A percentile compares a stretch with the other conserved stretches of the same genome.
Evolutionary conservation across 2,888 invertebrate species (phyloP).

Genomic region (Polymixis flavicincta): DNA sequence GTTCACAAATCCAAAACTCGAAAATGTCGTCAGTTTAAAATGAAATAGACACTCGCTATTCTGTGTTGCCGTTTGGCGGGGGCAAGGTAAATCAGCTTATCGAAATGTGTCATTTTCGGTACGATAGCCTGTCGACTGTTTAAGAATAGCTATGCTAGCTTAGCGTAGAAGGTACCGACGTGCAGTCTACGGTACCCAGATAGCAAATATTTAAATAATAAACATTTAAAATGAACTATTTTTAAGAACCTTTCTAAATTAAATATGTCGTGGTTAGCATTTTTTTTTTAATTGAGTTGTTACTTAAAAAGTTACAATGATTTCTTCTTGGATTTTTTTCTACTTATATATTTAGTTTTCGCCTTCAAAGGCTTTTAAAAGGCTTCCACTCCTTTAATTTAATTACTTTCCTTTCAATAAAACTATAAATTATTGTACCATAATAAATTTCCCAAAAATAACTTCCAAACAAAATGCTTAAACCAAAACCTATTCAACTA

Average conservation of each 20-base stretch:
- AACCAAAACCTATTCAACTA: conserved; percentile 8
- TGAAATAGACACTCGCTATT: too few relatives aligned
- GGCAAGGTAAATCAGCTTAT: too few relatives aligned
- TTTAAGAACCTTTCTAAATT: neutral
- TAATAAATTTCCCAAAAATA: neutral
- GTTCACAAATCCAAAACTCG: too few relatives aligned
- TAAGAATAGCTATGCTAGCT: too few relatives aligned
- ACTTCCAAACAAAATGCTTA: neutral
- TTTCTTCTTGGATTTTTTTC: neutral
- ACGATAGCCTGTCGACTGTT: too few relatives aligned
- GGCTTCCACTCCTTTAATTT: neutral
- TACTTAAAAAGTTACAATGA: neutral
- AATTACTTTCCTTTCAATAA: neutral
- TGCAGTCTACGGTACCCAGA: neutral
- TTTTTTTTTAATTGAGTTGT: neutral
- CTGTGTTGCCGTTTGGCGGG: too few relatives aligned
- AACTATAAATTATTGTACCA: neutral
- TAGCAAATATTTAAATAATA: conserved; percentile 19
- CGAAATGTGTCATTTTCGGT: too few relatives aligned
- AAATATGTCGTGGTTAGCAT: neutral
- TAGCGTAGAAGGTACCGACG: neutral
- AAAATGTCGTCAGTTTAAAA: too few relatives aligned
- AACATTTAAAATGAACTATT: conserved; percentile 1
- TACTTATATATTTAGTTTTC: neutral
- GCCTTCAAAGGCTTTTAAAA: neutral